Conservation (phyloP, 2,888 invertebrate species). For the Phyto melanocephala region DNA sequence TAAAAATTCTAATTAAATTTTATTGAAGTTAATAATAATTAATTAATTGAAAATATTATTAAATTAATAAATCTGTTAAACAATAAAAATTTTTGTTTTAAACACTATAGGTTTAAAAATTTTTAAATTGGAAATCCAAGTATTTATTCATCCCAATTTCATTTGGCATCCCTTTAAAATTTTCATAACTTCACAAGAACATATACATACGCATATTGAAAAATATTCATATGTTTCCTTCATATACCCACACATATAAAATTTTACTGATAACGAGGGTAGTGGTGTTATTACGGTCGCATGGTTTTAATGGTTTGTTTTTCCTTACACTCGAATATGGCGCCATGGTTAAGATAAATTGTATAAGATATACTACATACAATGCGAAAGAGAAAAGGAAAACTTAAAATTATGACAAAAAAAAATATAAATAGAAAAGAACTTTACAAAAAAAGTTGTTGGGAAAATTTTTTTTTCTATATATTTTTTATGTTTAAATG, state of each 20-base stretch:
- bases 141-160: no score
- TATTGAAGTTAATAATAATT: no score
- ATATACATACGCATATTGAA: neutral
- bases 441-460: neutral
- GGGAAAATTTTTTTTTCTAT: no score
- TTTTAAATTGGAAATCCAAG: no score
- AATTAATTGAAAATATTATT: no score
- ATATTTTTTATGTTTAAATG: no score
- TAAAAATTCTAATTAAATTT: no score
- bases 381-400: neutral
- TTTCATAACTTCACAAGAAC: no score
- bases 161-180: no score
- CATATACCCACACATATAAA: neutral
- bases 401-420: neutral
- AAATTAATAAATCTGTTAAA: no score
- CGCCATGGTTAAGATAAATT: constrained; percentile 1
- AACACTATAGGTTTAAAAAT: no score
- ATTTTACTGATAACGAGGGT: neutral
- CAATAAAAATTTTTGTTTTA: no score
- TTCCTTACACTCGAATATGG: neutral
- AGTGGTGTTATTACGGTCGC: neutral
- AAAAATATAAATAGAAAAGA: neutral
- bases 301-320: neutral
- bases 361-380: neutral
- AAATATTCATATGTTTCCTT: neutral